Evolutionary conservation across 2,888 invertebrate genomes (phyloP).

Genomic region (Melinopterus prodromus): DNA sequence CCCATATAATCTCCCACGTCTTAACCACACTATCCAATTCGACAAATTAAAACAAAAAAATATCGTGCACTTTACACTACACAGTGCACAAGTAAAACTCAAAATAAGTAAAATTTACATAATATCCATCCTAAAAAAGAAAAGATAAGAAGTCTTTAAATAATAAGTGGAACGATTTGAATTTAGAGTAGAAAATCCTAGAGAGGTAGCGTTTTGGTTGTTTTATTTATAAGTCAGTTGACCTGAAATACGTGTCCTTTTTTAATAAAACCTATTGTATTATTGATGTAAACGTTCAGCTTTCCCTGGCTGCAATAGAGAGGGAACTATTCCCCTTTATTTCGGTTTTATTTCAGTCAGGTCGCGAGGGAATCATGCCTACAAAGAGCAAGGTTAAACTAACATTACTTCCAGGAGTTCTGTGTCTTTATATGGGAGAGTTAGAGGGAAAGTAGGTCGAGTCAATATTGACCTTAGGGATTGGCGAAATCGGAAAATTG

Average conservation of each 20-base stretch:
- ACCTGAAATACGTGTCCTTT: neutral
- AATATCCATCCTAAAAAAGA: too few relatives aligned
- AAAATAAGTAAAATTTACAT: neutral
- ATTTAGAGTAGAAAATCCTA: neutral
- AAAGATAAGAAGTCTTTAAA: neutral
- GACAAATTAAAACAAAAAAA: neutral
- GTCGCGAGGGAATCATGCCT: neutral
- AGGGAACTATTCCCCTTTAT: neutral
- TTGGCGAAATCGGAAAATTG: neutral
- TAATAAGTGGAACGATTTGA: neutral
- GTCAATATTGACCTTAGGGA: neutral
- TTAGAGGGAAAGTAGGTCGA: neutral
- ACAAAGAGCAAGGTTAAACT: neutral
- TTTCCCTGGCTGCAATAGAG: neutral
- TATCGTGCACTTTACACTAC: neutral
- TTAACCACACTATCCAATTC: neutral
- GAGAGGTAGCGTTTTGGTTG: neutral
- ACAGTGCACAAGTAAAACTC: neutral
- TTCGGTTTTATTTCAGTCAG: slow-evolving; percentile 4
- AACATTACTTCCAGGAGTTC: neutral
- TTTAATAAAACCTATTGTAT: neutral
- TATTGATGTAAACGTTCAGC: neutral
- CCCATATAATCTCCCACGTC: neutral
- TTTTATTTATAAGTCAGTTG: neutral
- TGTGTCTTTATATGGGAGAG: neutral